Base-by-base conservation (phyloP, 53 echinoderm and acorn worm species). In the Luidia sarsii region DNA sequence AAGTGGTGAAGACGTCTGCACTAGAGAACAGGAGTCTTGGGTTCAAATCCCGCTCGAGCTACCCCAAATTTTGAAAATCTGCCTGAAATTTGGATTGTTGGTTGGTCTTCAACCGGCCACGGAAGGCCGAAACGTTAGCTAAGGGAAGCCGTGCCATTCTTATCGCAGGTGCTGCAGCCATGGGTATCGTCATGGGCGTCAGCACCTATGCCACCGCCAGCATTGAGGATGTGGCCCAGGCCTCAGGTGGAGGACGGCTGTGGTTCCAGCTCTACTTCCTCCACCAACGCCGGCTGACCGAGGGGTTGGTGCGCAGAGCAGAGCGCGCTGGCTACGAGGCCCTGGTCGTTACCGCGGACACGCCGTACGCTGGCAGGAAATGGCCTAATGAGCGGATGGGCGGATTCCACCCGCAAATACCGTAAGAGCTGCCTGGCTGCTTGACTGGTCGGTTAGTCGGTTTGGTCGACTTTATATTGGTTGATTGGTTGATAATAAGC, bases 321-420 rank as follows among this genome's bases (percentile, higher is more conserved):
- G 85, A 88, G 62, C 65, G 29, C 33, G 81, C 85, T 15, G 92
- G 88, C 9, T 91, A 85, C 23, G 80, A 91, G 21, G 92, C 92
- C 39, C 33, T 91, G 21, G 88, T 88, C 13, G 71, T 91, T 21
- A 87, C 91, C 15, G 80, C 71, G 2, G 91, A 91, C 33, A 81
- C 86, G 9, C 88, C 92, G 10, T 36, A 71, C 45, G 56, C 87
- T 15, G 90, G 90, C 14, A 87, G 57, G 63, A 82, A 90, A 64
- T 70, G 75, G 23, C 83, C 71, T 14, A 90, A 95, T 73, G 80
- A 89, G 21, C 82, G 84, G 50, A 80, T 83, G 39, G 71, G 65
- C 61, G 67, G 65, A 11, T 38, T 81, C 19, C 45, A 33, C 21
- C 62, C 63, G 21, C 21, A 28, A 49, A 21, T 80, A 19, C 24